Conservation (phyloP, 2,113 vertebrate genomes). For the Gymnobelideus leadbeateri region DNA sequence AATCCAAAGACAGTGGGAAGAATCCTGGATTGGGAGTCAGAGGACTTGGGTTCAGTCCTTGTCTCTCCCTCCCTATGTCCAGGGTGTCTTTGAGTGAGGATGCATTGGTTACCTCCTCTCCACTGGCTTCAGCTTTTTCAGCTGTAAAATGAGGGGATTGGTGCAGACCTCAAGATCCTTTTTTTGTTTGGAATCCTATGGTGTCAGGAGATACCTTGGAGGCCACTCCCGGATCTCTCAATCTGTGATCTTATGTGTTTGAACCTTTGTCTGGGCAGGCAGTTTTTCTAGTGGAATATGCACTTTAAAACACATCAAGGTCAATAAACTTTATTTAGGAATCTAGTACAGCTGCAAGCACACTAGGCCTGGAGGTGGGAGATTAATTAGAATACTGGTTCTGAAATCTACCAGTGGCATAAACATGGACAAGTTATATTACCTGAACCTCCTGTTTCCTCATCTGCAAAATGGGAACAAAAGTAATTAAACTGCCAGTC, state of each 20-base stretch:
- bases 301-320: not conserved
- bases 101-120: not conserved
- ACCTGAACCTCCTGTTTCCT: slow-evolving; percentile 13
- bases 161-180: not conserved
- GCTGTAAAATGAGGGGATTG: not conserved
- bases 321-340: slow-evolving; percentile 10
- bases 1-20: not conserved
- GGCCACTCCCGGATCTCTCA: not conserved
- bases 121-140: not conserved
- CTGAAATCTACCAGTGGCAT: not conserved
- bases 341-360: not conserved
- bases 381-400: not conserved
- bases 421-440: not conserved
- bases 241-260: not conserved
- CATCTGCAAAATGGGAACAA: not conserved
- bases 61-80: not conserved
- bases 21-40: not conserved
- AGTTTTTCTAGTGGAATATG: not conserved
- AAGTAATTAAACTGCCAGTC: not conserved
- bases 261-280: not conserved
- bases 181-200: not conserved
- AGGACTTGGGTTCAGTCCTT: not conserved
- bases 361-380: not conserved
- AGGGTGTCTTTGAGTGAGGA: not conserved
- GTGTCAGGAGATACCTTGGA: not conserved